Evolutionary conservation across 2,888 invertebrate species (phyloP).

Genomic region (Heteropelma amictum): DNA sequence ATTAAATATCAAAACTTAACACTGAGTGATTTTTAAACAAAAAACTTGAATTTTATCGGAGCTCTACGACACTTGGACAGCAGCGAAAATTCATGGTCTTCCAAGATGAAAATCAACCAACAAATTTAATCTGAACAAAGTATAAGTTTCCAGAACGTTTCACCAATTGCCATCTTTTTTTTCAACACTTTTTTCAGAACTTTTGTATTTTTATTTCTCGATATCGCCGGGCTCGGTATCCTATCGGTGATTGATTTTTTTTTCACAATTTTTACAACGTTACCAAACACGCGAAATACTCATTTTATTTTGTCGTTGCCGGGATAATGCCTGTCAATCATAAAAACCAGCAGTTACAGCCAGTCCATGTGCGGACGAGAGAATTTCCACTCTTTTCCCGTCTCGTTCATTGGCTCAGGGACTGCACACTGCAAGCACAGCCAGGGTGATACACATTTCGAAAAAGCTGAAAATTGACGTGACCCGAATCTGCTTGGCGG

Average conservation of each 20-base stretch:
- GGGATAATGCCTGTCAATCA: background rate
- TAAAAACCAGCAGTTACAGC: background rate
- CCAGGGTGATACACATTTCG: conserved; percentile 46
- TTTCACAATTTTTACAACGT: no score
- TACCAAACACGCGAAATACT: no score
- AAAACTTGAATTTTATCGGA: background rate
- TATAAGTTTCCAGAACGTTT: no score
- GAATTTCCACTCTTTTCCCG: background rate
- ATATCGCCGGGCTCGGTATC: no score
- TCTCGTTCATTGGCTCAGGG: background rate
- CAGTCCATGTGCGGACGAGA: background rate
- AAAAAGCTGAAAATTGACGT: conserved; percentile 60
- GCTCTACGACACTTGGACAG: conserved; percentile 1
- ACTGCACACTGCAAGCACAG: conserved; percentile 16
- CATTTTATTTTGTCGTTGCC: background rate
- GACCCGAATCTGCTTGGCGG: conserved; percentile 58
- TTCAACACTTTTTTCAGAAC: no score
- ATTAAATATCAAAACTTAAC: background rate
- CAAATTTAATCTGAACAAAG: no score
- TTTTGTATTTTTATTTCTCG: no score
- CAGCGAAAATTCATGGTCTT: no score
- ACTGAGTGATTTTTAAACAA: background rate
- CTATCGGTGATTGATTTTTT: no score
- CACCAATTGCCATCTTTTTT: no score
- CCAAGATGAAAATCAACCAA: no score